Percentiles rank a stretch among this genome's conserved stretches.
Evolutionary conservation across 2,113 vertebrate species (phyloP).

Genomic region (Pseudonaja textilis): DNA sequence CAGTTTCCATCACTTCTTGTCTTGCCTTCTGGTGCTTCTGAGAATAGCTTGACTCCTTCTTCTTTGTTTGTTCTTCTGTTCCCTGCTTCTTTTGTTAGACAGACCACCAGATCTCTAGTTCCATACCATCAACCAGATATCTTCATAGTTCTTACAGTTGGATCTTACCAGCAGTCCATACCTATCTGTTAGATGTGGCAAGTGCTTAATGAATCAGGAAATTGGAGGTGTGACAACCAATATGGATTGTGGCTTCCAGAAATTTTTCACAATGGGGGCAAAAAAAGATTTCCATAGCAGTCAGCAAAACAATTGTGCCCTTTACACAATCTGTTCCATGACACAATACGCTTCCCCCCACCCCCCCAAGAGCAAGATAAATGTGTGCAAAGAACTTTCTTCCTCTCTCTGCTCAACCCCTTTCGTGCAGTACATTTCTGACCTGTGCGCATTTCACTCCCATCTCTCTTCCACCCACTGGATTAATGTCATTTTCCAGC

Average conservation of each 20-base stretch:
- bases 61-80: too few relatives aligned
- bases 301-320: not conserved
- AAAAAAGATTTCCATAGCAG: not conserved
- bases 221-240: not conserved
- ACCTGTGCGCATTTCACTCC: not conserved
- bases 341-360: accelerated
- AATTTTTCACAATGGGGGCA: not conserved
- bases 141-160: not conserved
- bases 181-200: not conserved
- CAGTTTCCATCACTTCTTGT: too few relatives aligned
- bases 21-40: too few relatives aligned
- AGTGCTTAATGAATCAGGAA: not conserved
- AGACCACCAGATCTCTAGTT: not conserved
- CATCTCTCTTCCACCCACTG: not conserved
- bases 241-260: not conserved
- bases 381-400: not conserved
- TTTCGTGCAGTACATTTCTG: not conserved
- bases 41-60: too few relatives aligned
- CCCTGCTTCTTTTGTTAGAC: not conserved
- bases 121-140: not conserved
- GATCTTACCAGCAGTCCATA: not conserved
- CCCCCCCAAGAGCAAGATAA: not conserved
- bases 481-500: conserved; percentile 17
- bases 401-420: not conserved
- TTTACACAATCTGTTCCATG: not conserved